These are phyloP conservation scores for Styela clava DNA, from an alignment of 23 tunicate genomes.

Conservation along the genomic window DNA sequence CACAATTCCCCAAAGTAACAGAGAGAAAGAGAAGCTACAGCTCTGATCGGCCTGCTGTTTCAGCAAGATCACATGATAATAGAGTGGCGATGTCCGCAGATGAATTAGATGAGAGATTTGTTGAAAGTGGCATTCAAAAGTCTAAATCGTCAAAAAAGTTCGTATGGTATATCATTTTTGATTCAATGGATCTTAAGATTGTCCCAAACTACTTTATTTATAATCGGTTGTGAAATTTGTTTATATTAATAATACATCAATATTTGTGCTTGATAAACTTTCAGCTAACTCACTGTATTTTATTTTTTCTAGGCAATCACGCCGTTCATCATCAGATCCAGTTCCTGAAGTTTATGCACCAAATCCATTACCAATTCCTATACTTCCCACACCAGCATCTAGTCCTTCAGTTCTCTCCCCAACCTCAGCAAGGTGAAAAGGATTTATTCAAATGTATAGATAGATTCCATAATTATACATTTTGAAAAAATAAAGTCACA, in stretches of 20 bases:
- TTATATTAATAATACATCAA: too few relatives aligned
- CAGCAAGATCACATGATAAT: not conserved
- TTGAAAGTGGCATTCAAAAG: not conserved
- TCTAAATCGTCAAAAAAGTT: too few relatives aligned
- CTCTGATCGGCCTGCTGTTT: not conserved
- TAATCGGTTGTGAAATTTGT: too few relatives aligned
- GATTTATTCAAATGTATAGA: too few relatives aligned
- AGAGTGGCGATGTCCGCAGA: not conserved
- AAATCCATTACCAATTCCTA: constrained; percentile 36
- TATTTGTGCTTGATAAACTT: too few relatives aligned
- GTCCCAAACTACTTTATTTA: too few relatives aligned
- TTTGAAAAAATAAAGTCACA: too few relatives aligned
- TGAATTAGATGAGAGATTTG: not conserved
- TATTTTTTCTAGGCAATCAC: constrained; percentile 9
- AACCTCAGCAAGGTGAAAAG: constrained; percentile 45
- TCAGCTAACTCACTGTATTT: too few relatives aligned
- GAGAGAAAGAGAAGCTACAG: constrained; percentile 25
- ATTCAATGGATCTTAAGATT: not conserved
- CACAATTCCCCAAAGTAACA: not conserved
- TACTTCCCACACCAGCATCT: constrained; percentile 68
- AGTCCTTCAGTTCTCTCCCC: constrained; percentile 85
- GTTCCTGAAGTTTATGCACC: constrained; percentile 44
- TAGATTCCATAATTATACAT: too few relatives aligned
- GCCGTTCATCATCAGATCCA: constrained; percentile 5
- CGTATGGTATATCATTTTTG: not conserved